Percentiles rank a stretch among this genome's conserved stretches.
Conservation (phyloP, 2,113 vertebrate genomes). For the Lethenteron reissneri region DNA sequence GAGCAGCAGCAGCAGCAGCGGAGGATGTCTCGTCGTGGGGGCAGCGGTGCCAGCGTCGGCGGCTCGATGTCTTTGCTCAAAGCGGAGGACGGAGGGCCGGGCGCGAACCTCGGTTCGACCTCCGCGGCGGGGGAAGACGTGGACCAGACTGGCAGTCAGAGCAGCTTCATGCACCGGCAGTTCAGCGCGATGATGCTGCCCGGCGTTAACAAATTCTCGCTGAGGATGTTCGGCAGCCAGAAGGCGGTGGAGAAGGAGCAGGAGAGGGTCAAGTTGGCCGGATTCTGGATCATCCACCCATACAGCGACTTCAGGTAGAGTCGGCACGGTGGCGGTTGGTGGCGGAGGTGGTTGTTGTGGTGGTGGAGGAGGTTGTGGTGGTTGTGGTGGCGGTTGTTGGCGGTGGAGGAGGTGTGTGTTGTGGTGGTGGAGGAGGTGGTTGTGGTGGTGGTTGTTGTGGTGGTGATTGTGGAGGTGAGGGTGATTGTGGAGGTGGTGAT, state of each 20-base stretch:
- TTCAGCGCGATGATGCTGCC: constrained; percentile 94
- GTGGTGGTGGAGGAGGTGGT: too few relatives aligned
- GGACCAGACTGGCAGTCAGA: constrained; percentile 41
- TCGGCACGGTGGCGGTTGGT: too few relatives aligned
- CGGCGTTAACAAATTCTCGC: constrained; percentile 96
- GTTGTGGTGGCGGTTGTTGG: too few relatives aligned
- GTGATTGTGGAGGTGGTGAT: too few relatives aligned
- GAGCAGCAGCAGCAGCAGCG: neutral
- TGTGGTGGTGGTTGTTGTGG: too few relatives aligned
- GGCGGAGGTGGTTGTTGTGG: too few relatives aligned
- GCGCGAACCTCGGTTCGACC: neutral
- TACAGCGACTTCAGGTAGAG: constrained; percentile 98
- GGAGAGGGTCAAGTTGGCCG: constrained; percentile 91
- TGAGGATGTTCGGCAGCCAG: constrained; percentile 96
- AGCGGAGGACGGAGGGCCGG: neutral
- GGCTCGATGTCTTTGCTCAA: neutral
- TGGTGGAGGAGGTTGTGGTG: neutral
- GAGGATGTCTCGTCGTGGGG: neutral
- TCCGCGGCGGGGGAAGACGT: constrained; percentile 23
- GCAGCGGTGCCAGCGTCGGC: neutral
- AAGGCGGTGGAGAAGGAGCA: constrained; percentile 97
- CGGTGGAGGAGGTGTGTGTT: too few relatives aligned
- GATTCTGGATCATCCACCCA: constrained; percentile 97
- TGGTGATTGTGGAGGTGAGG: too few relatives aligned
- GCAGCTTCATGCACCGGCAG: constrained; percentile 84